Evolutionary conservation across 2,888 invertebrate species (phyloP).

Genomic region (Sminthurides aquaticus): DNA sequence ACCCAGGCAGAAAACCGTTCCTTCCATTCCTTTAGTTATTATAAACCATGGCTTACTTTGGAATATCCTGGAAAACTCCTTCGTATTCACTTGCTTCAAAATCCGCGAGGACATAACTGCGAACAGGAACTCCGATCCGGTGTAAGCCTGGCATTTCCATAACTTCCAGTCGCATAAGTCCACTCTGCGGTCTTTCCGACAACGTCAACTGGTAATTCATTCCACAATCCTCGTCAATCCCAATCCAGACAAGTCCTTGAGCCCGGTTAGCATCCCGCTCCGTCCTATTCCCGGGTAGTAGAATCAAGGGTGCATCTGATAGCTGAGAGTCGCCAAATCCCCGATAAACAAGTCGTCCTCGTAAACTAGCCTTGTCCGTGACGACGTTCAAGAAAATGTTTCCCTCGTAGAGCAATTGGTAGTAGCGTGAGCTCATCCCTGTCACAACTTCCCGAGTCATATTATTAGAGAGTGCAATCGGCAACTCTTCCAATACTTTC

Average conservation of each 20-base stretch:
- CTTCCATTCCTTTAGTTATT: neutral
- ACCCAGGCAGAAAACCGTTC: no score
- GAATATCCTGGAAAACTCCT: conserved; percentile 39
- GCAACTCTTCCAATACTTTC: conserved; percentile 41
- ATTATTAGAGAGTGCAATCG: conserved; percentile 35
- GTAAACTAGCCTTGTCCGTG: conserved; percentile 54
- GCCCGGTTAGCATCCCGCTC: conserved; percentile 29
- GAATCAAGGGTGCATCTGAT: conserved; percentile 42
- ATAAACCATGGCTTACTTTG: conserved; percentile 31
- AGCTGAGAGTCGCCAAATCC: conserved; percentile 57
- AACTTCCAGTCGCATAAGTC: conserved; percentile 40
- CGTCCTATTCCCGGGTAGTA: conserved; percentile 26
- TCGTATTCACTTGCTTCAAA: conserved; percentile 43
- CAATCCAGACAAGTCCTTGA: conserved; percentile 42
- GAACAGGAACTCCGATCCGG: conserved; percentile 41
- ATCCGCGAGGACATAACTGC: conserved; percentile 38
- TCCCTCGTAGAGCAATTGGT: conserved; percentile 74
- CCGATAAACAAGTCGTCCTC: conserved; percentile 68
- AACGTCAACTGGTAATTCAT: conserved; percentile 42
- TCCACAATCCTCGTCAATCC: conserved; percentile 40
- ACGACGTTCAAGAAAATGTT: conserved; percentile 71
- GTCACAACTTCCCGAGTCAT: conserved; percentile 50
- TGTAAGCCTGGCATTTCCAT: conserved; percentile 42
- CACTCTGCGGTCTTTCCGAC: conserved; percentile 42
- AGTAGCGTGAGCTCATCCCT: conserved; percentile 67